Evolutionary conservation across 2,888 invertebrate genomes (phyloP), one percentile per base, ranked within the genome.

Genomic region (Archips crataeganus): DNA sequence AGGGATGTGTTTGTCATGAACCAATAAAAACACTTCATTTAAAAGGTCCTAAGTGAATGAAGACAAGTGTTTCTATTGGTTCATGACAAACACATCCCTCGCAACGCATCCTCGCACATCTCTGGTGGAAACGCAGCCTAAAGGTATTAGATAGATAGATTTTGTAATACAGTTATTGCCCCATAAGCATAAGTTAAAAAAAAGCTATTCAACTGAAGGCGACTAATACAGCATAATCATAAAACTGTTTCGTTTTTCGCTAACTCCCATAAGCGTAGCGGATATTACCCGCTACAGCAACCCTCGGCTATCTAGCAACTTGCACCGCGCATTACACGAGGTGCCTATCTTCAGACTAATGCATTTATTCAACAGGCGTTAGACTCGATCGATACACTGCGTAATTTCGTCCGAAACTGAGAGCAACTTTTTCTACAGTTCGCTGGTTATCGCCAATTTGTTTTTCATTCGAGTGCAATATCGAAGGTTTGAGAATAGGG

Each of bases 321-420:
- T 70, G 75, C 3, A 4, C 83, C 84, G 67, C 78, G 70, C 61
- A 70, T 63, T 63, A 80, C 83, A 86, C 87, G 89, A 90, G 91
- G 92, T 90, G 91, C 90, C 91, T 92, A 91, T 90, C 93, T 92
- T 91, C 92, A 90, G 90, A 78, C 92, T 94, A 94, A 94, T 94
- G 93, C 94, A 94, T 94, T 94, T 91, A 94, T 94, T 93, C 93
- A 94, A 86, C 89, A 94, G 91, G 83, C 87, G 80, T 85, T 79
- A 80, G 76, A 76, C 32, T 36, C 84, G 92, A 90, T 93, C 93
- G 93, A 93, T 92, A 87, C 87, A 79, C 80, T 85, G 87, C 87
- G 91, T 90, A 90, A 92, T 92, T 91, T 89, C 87, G 85, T 89
- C 84, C 87, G 88, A 89, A 88, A 90, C 87, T 85, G 84, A 83